Conservation (phyloP, 2,113 vertebrate genomes). For the Mellivora capensis region DNA sequence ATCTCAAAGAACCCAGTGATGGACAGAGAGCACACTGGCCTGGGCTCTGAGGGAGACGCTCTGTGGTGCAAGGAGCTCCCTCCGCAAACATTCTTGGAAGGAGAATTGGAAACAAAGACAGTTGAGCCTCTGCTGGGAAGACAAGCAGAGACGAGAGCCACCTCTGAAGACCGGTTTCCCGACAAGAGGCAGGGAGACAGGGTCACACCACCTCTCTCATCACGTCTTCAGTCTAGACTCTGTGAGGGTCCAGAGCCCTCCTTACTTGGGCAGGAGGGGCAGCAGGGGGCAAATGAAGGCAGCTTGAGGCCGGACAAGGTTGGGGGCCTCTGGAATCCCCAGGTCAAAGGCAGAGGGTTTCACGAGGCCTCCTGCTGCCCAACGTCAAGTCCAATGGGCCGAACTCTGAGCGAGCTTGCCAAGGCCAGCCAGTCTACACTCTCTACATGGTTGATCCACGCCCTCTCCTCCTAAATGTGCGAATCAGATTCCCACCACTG, state of each 20-base stretch:
- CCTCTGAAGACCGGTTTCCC: fast-evolving
- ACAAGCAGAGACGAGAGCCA: fast-evolving
- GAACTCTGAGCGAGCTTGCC: fast-evolving
- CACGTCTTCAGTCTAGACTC: not conserved
- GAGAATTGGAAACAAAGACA: too few relatives aligned
- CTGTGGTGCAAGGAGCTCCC: not conserved
- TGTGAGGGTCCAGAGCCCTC: not conserved
- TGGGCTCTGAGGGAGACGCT: fast-evolving
- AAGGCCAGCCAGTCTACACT: fast-evolving
- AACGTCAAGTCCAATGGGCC: fast-evolving
- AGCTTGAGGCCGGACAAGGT: not conserved
- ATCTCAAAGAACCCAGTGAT: not conserved
- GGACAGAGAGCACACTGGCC: not conserved
- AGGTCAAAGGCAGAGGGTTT: not conserved
- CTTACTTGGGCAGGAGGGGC: not conserved
- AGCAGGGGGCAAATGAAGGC: not conserved
- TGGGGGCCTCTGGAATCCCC: not conserved
- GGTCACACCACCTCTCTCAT: not conserved
- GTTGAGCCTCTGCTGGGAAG: not conserved
- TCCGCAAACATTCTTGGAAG: not conserved
- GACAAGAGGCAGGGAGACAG: fast-evolving
- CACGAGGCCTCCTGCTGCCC: fast-evolving
- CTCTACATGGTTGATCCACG: fast-evolving
- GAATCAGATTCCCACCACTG: not conserved
- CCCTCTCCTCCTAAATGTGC: too few relatives aligned